phyloP scores from a whole-genome alignment of 2,888 invertebrate genomes.

The Halictus ligatus region DNA sequence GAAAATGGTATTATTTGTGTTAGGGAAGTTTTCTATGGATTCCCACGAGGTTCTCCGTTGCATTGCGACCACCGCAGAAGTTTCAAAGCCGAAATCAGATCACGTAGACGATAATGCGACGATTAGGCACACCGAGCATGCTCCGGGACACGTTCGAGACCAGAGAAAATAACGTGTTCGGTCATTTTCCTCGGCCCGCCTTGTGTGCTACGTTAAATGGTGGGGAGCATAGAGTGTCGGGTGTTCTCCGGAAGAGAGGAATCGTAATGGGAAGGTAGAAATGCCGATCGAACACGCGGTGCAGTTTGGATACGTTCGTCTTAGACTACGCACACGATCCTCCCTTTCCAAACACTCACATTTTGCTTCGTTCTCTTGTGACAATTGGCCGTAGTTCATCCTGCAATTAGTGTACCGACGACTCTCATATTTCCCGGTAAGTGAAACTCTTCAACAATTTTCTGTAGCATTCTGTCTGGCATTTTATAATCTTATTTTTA shows the following conservation, averaged over 20 bases:
- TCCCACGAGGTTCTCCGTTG: conserved; percentile 6
- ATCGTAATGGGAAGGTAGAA: conserved; percentile 41
- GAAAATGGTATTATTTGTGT: neutral
- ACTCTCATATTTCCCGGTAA: neutral
- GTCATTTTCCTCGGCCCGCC: neutral
- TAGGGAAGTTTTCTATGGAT: neutral
- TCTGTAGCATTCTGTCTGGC: too few species aligned
- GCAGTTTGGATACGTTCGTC: conserved; percentile 42
- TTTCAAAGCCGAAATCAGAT: neutral
- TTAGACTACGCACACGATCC: neutral
- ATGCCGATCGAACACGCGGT: conserved; percentile 24
- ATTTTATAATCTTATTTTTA: too few species aligned
- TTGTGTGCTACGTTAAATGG: conserved; percentile 14
- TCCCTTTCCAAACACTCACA: neutral
- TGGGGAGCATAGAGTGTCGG: conserved; percentile 45
- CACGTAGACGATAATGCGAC: neutral
- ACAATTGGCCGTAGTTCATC: neutral
- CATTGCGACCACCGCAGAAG: neutral
- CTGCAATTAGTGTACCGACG: neutral
- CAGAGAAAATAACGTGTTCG: neutral
- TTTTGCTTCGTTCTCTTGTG: neutral
- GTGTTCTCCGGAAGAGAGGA: conserved; percentile 22
- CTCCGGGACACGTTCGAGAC: neutral
- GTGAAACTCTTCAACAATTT: neutral
- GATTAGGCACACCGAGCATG: neutral